A percentile compares a stretch with the other conserved stretches of the same genome.
Conservation (phyloP, 2,113 vertebrate genomes). For the Mus pahari region DNA sequence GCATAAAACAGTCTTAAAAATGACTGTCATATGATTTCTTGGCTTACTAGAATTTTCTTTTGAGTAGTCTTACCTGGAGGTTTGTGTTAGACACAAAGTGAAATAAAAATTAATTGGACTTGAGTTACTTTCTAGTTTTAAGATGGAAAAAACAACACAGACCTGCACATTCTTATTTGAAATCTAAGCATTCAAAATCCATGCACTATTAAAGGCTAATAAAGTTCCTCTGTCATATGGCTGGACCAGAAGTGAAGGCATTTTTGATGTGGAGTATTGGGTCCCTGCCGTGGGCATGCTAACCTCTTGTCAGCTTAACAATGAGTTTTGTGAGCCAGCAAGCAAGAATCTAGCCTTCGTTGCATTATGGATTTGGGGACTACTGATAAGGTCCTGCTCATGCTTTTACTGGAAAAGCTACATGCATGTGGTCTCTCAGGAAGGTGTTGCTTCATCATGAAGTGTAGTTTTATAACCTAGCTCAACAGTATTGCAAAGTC, state of each 20-base stretch:
- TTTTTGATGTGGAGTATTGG: slow-evolving; percentile 10
- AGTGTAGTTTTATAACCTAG: neutral
- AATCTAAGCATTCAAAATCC: slow-evolving; percentile 53
- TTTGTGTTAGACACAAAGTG: slow-evolving; percentile 8
- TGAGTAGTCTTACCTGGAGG: slow-evolving; percentile 40
- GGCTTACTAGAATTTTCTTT: slow-evolving; percentile 65
- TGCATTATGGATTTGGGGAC: slow-evolving; percentile 9
- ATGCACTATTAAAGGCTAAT: neutral
- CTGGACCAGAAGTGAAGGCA: neutral
- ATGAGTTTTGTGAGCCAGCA: slow-evolving; percentile 5
- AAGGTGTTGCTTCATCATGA: slow-evolving; percentile 32
- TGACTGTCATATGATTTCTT: slow-evolving; percentile 41
- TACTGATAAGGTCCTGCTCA: neutral
- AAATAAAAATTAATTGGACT: slow-evolving; percentile 61
- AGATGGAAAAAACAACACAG: slow-evolving; percentile 53
- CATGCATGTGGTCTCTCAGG: slow-evolving; percentile 33
- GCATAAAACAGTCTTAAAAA: slow-evolving; percentile 53
- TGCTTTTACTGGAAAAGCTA: slow-evolving; percentile 11
- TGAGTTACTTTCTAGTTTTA: slow-evolving; percentile 46
- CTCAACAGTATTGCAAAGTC: neutral
- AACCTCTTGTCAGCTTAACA: slow-evolving; percentile 17
- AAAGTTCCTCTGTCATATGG: neutral
- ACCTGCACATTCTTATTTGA: slow-evolving; percentile 30
- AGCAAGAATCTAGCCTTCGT: slow-evolving; percentile 5
- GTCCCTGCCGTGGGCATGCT: neutral